phyloP scores from a whole-genome alignment of 2,888 invertebrate species.

The Spilosoma lubricipeda region DNA sequence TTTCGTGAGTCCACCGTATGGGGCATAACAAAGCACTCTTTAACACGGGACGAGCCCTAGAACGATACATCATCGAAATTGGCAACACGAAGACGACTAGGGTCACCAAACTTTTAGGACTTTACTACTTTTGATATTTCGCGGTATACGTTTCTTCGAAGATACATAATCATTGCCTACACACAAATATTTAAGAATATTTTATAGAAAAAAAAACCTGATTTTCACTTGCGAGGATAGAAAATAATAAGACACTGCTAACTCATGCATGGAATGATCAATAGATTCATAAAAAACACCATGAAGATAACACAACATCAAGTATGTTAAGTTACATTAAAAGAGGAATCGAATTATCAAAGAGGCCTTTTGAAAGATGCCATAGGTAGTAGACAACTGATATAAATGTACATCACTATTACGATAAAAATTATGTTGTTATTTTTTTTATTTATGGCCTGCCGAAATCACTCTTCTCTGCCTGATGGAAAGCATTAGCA shows the following conservation, averaged over 20 bases:
- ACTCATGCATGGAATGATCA: not conserved
- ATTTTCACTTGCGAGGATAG: not conserved
- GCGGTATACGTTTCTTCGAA: no score
- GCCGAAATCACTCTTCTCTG: no score
- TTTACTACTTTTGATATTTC: not conserved
- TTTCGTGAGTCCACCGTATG: conserved; percentile 22
- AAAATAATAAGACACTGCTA: not conserved
- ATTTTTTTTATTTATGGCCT: no score
- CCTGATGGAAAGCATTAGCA: no score
- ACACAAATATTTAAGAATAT: not conserved
- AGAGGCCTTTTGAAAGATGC: not conserved
- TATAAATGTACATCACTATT: not conserved
- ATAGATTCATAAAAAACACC: not conserved
- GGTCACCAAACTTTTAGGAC: conserved; percentile 7
- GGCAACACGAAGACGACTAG: conserved; percentile 35
- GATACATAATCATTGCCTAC: not conserved
- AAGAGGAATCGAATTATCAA: not conserved
- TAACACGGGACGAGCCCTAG: conserved; percentile 44
- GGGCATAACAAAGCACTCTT: conserved; percentile 45
- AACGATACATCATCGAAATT: conserved; percentile 50
- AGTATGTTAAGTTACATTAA: not conserved
- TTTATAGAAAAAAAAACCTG: not conserved
- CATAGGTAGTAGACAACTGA: not conserved
- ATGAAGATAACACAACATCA: not conserved
- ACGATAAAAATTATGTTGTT: not conserved